phyloP scores from a whole-genome alignment of 2,113 vertebrate species.

The Ellobius talpinus region DNA sequence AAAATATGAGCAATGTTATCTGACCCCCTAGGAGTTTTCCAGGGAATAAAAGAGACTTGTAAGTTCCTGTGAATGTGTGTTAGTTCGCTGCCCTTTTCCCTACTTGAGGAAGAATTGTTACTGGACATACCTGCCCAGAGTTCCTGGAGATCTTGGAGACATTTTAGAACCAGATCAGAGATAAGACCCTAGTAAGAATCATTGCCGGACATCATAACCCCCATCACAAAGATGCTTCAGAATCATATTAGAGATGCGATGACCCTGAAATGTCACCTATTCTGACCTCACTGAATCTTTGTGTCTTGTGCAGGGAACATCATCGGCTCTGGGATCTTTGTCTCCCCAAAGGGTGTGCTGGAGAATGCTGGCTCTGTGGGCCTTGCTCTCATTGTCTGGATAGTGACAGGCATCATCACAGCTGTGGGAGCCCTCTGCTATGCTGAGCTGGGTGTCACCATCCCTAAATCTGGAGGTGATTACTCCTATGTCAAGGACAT shows the following conservation, averaged over 20 bases:
- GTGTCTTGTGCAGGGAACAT: constrained; percentile 91
- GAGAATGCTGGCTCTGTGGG: constrained; percentile 95
- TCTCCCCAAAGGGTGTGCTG: constrained; percentile 95
- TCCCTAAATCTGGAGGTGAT: constrained; percentile 96
- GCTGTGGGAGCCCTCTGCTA: constrained; percentile 95
- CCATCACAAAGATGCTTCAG: neutral
- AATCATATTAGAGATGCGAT: neutral
- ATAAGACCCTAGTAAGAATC: neutral
- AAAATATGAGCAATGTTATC: constrained; percentile 36
- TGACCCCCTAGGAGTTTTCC: neutral
- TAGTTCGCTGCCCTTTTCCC: neutral
- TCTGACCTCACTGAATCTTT: constrained; percentile 13
- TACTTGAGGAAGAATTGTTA: constrained; percentile 15
- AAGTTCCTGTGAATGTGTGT: neutral
- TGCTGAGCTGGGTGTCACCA: constrained; percentile 95
- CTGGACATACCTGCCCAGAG: neutral
- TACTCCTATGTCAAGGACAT: constrained; percentile 97
- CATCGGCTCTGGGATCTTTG: constrained; percentile 96
- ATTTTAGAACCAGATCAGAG: constrained; percentile 22
- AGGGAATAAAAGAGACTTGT: neutral
- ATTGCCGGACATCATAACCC: neutral
- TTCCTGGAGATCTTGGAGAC: neutral
- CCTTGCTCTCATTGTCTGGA: constrained; percentile 93
- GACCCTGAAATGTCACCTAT: neutral
- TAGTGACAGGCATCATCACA: constrained; percentile 94